Conservation (phyloP, 2,888 invertebrate species). For the Gasteruption jaculator region DNA sequence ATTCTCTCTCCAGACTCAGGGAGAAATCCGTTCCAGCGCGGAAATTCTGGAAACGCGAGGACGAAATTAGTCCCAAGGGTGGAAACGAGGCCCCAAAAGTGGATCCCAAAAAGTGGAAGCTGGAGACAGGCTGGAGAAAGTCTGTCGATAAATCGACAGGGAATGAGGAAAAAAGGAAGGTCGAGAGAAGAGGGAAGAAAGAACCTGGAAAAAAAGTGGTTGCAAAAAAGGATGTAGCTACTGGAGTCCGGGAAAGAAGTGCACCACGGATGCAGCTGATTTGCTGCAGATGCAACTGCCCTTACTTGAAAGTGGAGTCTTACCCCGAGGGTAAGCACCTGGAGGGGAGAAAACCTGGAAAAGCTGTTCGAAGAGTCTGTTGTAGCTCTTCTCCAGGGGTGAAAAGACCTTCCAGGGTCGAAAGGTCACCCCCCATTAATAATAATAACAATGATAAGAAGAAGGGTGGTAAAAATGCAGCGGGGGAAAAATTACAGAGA, state of each 20-base stretch:
- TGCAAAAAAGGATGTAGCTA: background rate
- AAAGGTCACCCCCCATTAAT: no score
- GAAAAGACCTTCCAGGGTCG: no score
- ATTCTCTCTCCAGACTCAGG: no score
- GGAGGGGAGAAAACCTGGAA: background rate
- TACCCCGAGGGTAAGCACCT: no score
- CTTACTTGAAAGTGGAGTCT: conserved; percentile 19
- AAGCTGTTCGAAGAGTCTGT: background rate
- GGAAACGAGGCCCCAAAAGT: background rate
- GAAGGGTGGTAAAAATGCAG: no score
- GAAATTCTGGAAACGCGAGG: no score
- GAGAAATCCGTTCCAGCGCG: conserved; percentile 14
- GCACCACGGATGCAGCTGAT: conserved; percentile 20
- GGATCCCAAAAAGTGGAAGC: background rate
- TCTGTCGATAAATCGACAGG: background rate
- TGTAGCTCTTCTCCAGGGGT: background rate
- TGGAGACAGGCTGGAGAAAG: no score
- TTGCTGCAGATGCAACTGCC: conserved; percentile 26
- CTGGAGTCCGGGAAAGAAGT: background rate
- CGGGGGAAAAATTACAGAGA: background rate
- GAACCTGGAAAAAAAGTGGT: background rate
- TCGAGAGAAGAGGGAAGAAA: no score
- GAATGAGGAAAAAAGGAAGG: background rate
- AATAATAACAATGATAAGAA: no score
- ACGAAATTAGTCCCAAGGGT: conserved; percentile 2